Base-by-base conservation (phyloP, 2,888 invertebrate species). In the Cheilosia vernalis region DNA sequence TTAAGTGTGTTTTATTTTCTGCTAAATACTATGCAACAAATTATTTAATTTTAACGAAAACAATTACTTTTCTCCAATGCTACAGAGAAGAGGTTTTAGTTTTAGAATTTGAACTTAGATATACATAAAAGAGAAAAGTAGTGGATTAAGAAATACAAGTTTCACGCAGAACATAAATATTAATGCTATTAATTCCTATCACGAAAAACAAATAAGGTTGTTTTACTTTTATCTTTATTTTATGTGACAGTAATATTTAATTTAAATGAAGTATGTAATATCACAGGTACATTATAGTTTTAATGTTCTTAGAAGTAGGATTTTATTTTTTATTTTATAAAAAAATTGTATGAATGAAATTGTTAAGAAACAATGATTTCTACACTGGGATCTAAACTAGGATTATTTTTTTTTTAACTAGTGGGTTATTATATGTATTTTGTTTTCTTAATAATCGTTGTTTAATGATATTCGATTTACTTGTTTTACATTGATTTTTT, bases 201-300 rank as follows among this genome's bases (percentile, higher is more conserved):
- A 83, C 72, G 40, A 63, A 73, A 76, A 53, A 79, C 19, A 21
- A 69, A 60, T 60, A 19, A 17, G 15, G 10, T 27, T 77, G 15
- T 55, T 76, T 53, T 53, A 15, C 47, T 33, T 40, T 64, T 17
- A 44, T 37, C 27, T 21, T 13, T 24, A 40, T 51, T 60, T 76
- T 76, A 58, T 51, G 74, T 80, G 80, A 85, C 66, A 84, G 64
- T 79, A 60, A 53, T 77, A 44, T 85, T 85, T 77, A 85, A 66
- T 61, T 56, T 87, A 87, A 88, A 89, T 88, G 87, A 89, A 89
- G 88, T 89, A 89, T 89, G 89, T 90, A 89, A 90, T 91, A 91
- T 91, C 91, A 91, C 91, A 91, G 91, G 92, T 91, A 91, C 91
- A 91, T 91, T 90, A 89, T 90, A 90, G 88, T 88, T 89, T 84